Evolutionary conservation across 2,888 invertebrate species (phyloP), one percentile per base, ranked within the genome.

Genomic region (Megaustenia siamemsis): DNA sequence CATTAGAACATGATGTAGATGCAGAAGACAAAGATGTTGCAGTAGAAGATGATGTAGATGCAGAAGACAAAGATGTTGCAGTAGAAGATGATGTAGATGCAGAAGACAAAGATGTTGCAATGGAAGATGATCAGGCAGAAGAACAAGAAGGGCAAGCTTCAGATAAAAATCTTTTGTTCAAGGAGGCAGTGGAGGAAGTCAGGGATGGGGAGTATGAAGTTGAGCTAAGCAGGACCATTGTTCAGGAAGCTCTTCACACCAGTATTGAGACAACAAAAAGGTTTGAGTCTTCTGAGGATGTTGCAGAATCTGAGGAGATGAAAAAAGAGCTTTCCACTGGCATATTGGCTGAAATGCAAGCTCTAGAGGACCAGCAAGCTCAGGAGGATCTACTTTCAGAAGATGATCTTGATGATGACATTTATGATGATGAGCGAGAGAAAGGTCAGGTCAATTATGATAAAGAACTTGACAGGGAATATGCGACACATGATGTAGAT

Each of bases 331-430:
- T 60, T 24, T 77, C 77, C 8, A 66, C 56, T 28, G 85, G 85
- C 28, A 82, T 85, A 8, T 80, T 86, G 63, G 87, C 81, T 68
- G 87, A 87, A 53, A 80, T 86, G 66, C 86, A 85, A 38, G 81
- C 43, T 10, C 56, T 87, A 60, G 87, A 87, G 56, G 66, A 82
- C 12, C 60, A 78, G n/a, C 78, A 79, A 68, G 60, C n/a, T 28
- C 49, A 49, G 45, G 82, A 69, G 24, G 88, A 88, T 45, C 28
- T 32, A 21, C 24, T 45, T 35, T 90, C 91, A 71, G 90, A 89
- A 84, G 90, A 90, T 75, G 91, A 90, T 87, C 88, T 89, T 87
- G 89, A 87, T 66, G 90, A 83, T 84, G 87, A 75, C 24, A 63
- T 81, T 32, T 63, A 77, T 71, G 82, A 75, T 4, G 78, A 81